These are phyloP conservation scores for Rhabdophis nuchalis DNA, from an alignment of 2,797 vertebrate species.

Conservation along the genomic window DNA sequence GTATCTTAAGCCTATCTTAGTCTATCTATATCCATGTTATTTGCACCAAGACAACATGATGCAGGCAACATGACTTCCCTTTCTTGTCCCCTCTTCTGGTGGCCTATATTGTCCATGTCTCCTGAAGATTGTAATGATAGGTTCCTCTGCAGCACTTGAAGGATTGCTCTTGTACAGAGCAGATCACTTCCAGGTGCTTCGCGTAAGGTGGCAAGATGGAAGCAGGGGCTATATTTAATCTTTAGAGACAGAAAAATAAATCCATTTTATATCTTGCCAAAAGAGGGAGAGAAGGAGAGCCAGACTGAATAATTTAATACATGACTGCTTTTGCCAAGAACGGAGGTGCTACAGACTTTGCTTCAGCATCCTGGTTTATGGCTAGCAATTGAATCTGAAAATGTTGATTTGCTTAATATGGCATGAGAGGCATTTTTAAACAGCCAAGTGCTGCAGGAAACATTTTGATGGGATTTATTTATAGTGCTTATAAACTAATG, in stretches of 20 bases:
- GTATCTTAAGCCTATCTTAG: too few species aligned
- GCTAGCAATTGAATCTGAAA: slow-evolving; percentile 48
- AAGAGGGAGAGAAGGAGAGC: not conserved
- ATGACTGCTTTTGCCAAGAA: slow-evolving; percentile 22
- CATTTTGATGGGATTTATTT: not conserved
- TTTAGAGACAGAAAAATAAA: not conserved
- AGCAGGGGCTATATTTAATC: slow-evolving; percentile 1
- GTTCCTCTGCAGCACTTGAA: not conserved
- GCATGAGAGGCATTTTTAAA: slow-evolving; percentile 42
- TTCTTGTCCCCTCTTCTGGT: not conserved
- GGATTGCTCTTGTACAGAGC: accelerated
- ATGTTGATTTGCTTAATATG: not conserved
- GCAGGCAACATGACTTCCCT: not conserved
- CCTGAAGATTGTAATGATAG: not conserved
- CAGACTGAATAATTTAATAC: slow-evolving; percentile 35
- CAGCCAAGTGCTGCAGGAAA: not conserved
- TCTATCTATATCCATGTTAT: not conserved
- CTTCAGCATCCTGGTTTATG: slow-evolving; percentile 3
- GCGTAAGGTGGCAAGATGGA: not conserved
- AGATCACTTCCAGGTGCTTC: not conserved
- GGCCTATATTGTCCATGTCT: not conserved
- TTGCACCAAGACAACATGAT: not conserved
- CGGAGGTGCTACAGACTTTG: not conserved
- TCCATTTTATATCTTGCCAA: slow-evolving; percentile 12
- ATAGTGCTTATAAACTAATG: slow-evolving; percentile 4